These are phyloP conservation scores for Synergus japonicus DNA, from an alignment of 2,888 invertebrate species.

Conservation along the genomic window DNA sequence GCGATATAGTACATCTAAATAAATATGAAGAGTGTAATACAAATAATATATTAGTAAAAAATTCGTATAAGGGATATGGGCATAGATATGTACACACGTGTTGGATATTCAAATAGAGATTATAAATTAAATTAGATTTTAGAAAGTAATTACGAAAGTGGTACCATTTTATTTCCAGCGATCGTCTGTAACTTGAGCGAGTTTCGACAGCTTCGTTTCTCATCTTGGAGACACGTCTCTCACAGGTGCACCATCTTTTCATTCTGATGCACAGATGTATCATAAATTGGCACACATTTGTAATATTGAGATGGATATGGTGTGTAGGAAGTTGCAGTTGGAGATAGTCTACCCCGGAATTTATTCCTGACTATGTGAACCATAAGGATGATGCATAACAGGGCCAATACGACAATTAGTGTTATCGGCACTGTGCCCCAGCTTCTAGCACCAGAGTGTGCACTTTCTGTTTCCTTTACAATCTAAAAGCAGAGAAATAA, in stretches of 20 bases:
- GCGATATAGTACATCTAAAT: background rate
- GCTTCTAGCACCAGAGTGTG: constrained; percentile 57
- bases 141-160: constrained; percentile 1
- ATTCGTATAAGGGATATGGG: background rate
- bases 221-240: constrained; percentile 19
- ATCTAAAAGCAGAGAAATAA: constrained; percentile 26
- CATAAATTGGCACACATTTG: constrained; percentile 73
- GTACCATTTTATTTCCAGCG: too few relatives aligned
- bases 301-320: constrained; percentile 72
- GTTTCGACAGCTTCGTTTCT: constrained; percentile 16
- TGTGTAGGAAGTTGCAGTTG: constrained; percentile 61
- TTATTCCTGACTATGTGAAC: constrained; percentile 68
- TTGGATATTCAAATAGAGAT: background rate
- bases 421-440: constrained; percentile 72
- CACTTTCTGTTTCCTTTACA: constrained; percentile 30
- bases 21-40: background rate
- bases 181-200: constrained; percentile 43
- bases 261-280: constrained; percentile 68
- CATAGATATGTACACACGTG: background rate
- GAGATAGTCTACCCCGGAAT: constrained; percentile 70
- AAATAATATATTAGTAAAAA: background rate
- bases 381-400: constrained; percentile 68
- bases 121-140: background rate
- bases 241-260: constrained; percentile 71
- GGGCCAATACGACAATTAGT: constrained; percentile 66